Evolutionary conservation across 2,888 invertebrate genomes (phyloP), one percentile per base, ranked within the genome.

Genomic region (Cerceris rybyensis): DNA sequence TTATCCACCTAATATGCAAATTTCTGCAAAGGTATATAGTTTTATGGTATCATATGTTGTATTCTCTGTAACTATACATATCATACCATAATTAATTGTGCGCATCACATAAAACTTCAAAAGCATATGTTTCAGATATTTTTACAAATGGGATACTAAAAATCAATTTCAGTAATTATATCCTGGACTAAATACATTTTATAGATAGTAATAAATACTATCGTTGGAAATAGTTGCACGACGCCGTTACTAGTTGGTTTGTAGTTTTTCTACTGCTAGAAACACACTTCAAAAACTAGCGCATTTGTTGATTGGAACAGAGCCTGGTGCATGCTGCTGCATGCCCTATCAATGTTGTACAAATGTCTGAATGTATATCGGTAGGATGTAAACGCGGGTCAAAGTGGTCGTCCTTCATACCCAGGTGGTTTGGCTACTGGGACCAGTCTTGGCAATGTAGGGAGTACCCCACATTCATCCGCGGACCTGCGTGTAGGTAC

Each of bases 401-500:
- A 92, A 87, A 90, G 90, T 87, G 90, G 89, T 90, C 91, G 91
- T 87, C 87, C 92, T 85, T 88, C 91, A 78, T 92, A 91, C 87
- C 91, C 90, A 84, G 90, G 89, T 85, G 90, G 89, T 88, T 87
- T 92, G 90, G 87, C 91, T 86, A 90, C 89, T 78, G 82, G 91
- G 73, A 83, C 91, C 75, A 90, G 89, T 88, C 87, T 91, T 88
- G 90, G 90, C 86, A 91, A 91, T 91, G 89, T 90, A 89, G 90
- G 89, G 75, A 90, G 85, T 86, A 88, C 88, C 78, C 87, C 90
- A 70, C 90, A 92, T 84, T 88, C 92, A 70, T 89, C 92, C 76
- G 82, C 90, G 73, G 92, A 92, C 86, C 91, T 91, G 79, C 92
- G 93, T 80, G 93, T 93, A 91, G 93, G 93, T 91, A 93, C 93